Conservation (phyloP, 2,797 vertebrate genomes). For the Limnodromus scolopaceus region DNA sequence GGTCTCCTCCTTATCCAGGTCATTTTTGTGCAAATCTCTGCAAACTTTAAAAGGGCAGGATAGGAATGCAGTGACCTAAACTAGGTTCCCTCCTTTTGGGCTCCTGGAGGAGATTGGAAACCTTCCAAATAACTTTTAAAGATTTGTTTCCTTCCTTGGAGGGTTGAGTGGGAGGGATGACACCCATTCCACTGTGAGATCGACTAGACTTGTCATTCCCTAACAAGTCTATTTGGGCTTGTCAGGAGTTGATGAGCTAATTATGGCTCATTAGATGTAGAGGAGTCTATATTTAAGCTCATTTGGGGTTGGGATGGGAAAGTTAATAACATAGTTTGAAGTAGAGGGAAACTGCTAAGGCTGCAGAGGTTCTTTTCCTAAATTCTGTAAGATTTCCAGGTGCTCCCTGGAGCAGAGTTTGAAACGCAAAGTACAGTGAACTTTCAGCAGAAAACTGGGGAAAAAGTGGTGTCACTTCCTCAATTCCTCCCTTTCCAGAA, state of each 20-base stretch:
- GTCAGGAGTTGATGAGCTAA: conserved; percentile 37
- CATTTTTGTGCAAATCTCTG: neutral
- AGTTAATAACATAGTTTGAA: conserved; percentile 6
- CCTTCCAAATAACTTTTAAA: neutral
- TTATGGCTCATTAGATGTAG: conserved; percentile 5
- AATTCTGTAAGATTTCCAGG: neutral
- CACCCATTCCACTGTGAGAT: neutral
- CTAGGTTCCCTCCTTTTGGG: neutral
- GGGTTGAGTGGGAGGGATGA: neutral
- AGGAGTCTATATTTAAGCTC: conserved; percentile 41
- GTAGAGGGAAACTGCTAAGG: neutral
- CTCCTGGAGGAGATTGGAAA: neutral
- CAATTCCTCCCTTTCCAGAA: neutral
- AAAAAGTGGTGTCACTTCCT: neutral
- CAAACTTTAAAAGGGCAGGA: neutral
- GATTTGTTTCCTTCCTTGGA: neutral
- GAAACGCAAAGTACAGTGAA: neutral
- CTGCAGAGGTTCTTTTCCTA: neutral
- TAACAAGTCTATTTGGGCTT: conserved; percentile 35
- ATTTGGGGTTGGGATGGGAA: neutral
- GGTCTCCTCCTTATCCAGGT: neutral
- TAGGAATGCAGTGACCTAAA: neutral
- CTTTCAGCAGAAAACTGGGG: neutral
- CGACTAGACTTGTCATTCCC: neutral
- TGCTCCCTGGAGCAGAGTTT: neutral